These are phyloP conservation scores for Calonectris borealis DNA, from an alignment of 2,113 vertebrate species.

Conservation along the genomic window DNA sequence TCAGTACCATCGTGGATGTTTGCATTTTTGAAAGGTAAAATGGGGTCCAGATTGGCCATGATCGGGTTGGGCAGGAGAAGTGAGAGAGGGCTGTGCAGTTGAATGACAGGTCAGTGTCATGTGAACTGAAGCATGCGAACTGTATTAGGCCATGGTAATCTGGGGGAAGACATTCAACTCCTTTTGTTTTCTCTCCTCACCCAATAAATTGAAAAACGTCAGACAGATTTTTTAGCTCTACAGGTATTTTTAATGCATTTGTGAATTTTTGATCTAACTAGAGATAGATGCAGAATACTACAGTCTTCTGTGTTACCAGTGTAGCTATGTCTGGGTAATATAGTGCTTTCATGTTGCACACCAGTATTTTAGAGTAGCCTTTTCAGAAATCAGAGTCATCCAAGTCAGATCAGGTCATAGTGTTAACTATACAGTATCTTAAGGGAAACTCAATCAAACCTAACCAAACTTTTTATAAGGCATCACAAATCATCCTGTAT, in stretches of 20 bases:
- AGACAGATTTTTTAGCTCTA: background rate
- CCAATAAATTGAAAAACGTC: background rate
- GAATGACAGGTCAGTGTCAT: conserved; percentile 22
- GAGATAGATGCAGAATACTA: background rate
- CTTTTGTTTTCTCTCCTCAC: conserved; percentile 17
- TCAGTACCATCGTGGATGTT: background rate
- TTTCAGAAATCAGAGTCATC: background rate
- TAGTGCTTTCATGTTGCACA: background rate
- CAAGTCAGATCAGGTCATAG: conserved; percentile 1
- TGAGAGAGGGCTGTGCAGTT: background rate
- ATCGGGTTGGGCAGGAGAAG: background rate
- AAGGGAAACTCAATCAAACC: conserved; percentile 53
- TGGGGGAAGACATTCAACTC: background rate
- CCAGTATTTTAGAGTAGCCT: background rate
- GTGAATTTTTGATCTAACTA: conserved; percentile 29
- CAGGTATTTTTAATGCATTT: background rate
- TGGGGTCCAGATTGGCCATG: background rate
- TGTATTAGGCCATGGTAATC: background rate
- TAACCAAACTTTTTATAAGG: conserved; percentile 62
- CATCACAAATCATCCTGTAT: conserved; percentile 67
- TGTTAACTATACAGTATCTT: conserved; percentile 25
- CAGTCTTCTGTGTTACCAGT: background rate
- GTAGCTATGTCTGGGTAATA: background rate
- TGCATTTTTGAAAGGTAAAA: background rate
- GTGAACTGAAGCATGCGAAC: conserved; percentile 12